phyloP scores from a whole-genome alignment of 2,888 invertebrate genomes.

The Drosophila fulvimacula region DNA sequence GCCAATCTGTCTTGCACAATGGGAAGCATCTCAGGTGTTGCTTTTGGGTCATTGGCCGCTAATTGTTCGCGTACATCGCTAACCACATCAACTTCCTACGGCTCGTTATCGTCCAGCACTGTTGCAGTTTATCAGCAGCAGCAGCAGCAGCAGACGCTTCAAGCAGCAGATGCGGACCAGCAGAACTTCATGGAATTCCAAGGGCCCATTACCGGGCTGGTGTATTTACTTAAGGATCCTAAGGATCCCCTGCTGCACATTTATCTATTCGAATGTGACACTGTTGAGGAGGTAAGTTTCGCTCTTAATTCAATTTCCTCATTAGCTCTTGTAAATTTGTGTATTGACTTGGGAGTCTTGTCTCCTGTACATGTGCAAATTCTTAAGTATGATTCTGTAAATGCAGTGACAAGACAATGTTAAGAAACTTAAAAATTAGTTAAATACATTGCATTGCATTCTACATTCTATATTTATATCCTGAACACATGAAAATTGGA shows the following conservation, averaged over 20 bases:
- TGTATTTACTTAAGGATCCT: constrained; percentile 90
- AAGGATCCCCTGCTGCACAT: constrained; percentile 90
- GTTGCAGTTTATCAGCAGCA: constrained; percentile 76
- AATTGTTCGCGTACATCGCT: constrained; percentile 70
- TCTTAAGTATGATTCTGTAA: no score
- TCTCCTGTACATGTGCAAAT: no score
- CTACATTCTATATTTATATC: no score
- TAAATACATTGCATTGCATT: no score
- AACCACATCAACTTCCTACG: constrained; percentile 82
- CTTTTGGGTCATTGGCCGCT: constrained; percentile 49
- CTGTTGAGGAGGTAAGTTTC: constrained; percentile 89
- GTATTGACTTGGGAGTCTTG: no score
- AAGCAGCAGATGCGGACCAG: constrained; percentile 57
- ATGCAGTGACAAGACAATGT: no score
- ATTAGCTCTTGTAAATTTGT: no score
- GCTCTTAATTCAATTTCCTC: constrained; percentile 6
- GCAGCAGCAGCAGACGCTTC: constrained; percentile 48
- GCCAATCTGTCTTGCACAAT: constrained; percentile 20
- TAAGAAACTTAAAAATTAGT: no score
- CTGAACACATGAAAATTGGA: no score
- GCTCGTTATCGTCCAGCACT: constrained; percentile 81
- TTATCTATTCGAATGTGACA: constrained; percentile 89
- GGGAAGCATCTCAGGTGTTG: constrained; percentile 2
- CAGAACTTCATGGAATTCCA: constrained; percentile 85
- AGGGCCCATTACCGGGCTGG: constrained; percentile 87